Conservation (phyloP, 1,140 invertebrate genomes). For the Homarus americanus region DNA sequence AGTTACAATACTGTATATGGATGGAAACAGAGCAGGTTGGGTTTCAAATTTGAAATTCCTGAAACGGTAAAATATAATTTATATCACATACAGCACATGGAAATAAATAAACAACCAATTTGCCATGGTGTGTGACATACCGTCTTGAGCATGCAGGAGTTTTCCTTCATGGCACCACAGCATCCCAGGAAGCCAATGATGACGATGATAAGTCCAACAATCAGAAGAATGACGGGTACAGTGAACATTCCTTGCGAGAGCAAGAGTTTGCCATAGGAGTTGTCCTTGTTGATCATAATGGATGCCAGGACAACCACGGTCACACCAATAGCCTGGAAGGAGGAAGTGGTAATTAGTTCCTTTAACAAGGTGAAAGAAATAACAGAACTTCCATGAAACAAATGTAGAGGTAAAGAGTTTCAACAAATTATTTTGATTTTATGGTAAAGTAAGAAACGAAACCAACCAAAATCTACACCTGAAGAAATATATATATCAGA, state of each 20-base stretch:
- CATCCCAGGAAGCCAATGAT: constrained; percentile 93
- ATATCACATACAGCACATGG: too few species aligned
- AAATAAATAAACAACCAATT: too few species aligned
- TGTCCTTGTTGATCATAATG: constrained; percentile 60
- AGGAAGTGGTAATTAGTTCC: not conserved
- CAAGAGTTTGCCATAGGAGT: constrained; percentile 44
- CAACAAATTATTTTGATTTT: too few species aligned
- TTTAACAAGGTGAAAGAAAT: not conserved
- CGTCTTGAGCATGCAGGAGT: constrained; percentile 89
- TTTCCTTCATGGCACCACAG: constrained; percentile 92
- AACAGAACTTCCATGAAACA: too few species aligned
- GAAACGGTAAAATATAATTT: too few species aligned
- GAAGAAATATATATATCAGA: too few species aligned
- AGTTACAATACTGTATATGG: too few species aligned
- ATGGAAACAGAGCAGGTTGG: too few species aligned
- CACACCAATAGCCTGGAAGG: constrained; percentile 60
- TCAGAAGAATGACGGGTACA: constrained; percentile 69
- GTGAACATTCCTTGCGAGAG: constrained; percentile 42
- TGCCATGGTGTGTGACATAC: constrained; percentile 80
- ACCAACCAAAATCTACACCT: too few species aligned
- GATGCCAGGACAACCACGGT: constrained; percentile 61
- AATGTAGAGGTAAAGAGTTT: too few species aligned
- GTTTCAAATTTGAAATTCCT: too few species aligned
- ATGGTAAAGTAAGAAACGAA: too few species aligned
- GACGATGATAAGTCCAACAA: constrained; percentile 87